Evolutionary conservation across 2,888 invertebrate species (phyloP), one percentile per base, ranked within the genome.

Genomic region (Ametastegia equiseti): DNA sequence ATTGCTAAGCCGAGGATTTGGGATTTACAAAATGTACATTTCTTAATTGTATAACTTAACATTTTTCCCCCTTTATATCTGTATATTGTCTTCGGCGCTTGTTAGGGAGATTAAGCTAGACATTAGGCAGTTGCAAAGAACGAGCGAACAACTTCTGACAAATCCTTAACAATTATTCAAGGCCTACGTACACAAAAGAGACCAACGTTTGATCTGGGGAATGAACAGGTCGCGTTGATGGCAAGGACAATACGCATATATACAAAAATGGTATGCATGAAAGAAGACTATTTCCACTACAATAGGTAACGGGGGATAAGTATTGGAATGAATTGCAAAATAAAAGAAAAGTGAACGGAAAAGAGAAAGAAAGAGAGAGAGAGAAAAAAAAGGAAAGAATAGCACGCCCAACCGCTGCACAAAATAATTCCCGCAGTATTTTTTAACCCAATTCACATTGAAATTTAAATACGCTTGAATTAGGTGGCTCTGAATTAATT

Each of bases 381-480:
- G 54, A n/a, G 19, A 15, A 50, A 7, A 27, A 39, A 54, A 7
- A 23, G 30, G 13, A 33, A 36, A 30, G 45, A 75, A 63, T 33
- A 47, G 47, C 19, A 71, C 33, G 73, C 71, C 71, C 50, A 78
- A 75, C 65, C 78, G 81, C 81, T 77, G 81, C 81, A 81, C 65
- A 65, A 81, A 83, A 75, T 82, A 33, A 81, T 80, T 83, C 39
- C 80, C 81, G 60, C 65, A 80, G 83, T 84, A 82, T 84, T 82
- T 82, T 84, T 83, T 42, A 78, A 83, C 54, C 78, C 82, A 15
- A 45, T 63, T 83, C 77, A 50, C 60, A 79, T 60, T 39, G 54
- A 80, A 42, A 71, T 80, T 77, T 60, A 75, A 79, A 81, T 83
- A 82, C 82, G 82, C 83, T 82, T 83, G 67, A 75, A 83, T 82